phyloP scores from a whole-genome alignment of 1,140 invertebrate species.

The Megalopta genalis region DNA sequence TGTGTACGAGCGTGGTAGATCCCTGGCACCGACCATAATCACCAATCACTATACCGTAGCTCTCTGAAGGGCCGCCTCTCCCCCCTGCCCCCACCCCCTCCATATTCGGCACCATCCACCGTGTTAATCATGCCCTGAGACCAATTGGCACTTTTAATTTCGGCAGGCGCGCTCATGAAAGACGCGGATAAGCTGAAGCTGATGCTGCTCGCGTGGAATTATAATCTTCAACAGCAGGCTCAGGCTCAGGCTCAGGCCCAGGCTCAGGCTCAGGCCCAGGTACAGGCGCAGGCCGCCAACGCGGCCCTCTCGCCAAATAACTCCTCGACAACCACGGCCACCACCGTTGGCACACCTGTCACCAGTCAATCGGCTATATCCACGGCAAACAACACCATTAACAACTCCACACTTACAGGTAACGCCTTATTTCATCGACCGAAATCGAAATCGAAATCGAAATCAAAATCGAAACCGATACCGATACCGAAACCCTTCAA shows the following conservation, averaged over 20 bases:
- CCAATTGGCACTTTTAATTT: constrained; percentile 76
- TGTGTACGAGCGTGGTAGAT: too few species aligned
- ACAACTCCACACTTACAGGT: constrained; percentile 79
- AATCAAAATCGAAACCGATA: too few species aligned
- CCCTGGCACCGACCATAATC: too few species aligned
- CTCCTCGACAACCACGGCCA: constrained; percentile 77
- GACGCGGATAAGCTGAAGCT: constrained; percentile 91
- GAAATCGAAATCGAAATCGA: too few species aligned
- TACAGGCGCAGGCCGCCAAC: constrained; percentile 76
- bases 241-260: constrained; percentile 80
- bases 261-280: constrained; percentile 48
- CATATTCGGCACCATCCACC: too few species aligned
- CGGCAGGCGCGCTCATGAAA: constrained; percentile 84
- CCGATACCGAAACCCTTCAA: not conserved
- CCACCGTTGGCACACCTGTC: constrained; percentile 78
- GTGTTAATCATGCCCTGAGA: constrained; percentile 46
- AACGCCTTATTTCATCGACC: constrained; percentile 61
- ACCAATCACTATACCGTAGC: too few species aligned
- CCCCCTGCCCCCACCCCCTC: too few species aligned
- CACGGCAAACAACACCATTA: constrained; percentile 79
- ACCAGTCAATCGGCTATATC: constrained; percentile 79
- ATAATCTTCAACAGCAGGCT: constrained; percentile 85
- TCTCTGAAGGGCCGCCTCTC: too few species aligned
- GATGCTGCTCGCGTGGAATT: constrained; percentile 92
- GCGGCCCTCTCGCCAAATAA: constrained; percentile 78